Base-by-base conservation (phyloP, 1,140 invertebrate species). In the Campoletis sonorensis region DNA sequence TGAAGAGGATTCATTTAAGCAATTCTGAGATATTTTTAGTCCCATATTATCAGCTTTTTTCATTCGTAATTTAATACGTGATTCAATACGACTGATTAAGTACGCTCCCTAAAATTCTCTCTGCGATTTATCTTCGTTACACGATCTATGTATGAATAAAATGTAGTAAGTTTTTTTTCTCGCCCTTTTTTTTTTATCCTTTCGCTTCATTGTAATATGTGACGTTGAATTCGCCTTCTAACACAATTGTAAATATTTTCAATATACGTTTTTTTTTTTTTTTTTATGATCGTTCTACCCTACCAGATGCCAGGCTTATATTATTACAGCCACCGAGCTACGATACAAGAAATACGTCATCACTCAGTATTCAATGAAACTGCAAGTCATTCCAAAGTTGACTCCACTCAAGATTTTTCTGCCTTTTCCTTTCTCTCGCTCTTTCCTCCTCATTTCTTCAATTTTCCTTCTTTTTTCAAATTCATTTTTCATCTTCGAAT, bases 291-390 rank as follows among this genome's bases (percentile, higher is more conserved):
- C 61, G 54, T 58, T 78, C 30, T 70, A 78, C 61, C 76, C 76
- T 78, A 78, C 76, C 76, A 26, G 76, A 78, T 78, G 76, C 33
- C 76, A 67, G 76, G 76, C 76, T 78, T 78, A 78, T 61, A 78
- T 67, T 78, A 23, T 23, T 70, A 70, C 67, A 78, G 76, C 76
- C 76, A 78, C 76, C 76, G 76, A 78, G 76, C 76, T 78, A 78
- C 76, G 67, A 78, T 78, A 78, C 76, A 61, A 78, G 76, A 78
- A 78, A 78, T 78, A 78, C 76, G 58, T 78, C 58, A 78, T 78
- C 76, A 45, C 76, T 67, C 76, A 78, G 54, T 78, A 78, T 78
- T 78, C 58, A 70, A 61, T 78, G 76, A 78, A 70, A 33, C 67
- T 70, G 67, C 76, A 37, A 7, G 54, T 64, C 27, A 7, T 78